Percentiles rank a stretch among this genome's conserved stretches.
phyloP scores from a whole-genome alignment of 2,113 vertebrate species.

The Poecilia latipinna region DNA sequence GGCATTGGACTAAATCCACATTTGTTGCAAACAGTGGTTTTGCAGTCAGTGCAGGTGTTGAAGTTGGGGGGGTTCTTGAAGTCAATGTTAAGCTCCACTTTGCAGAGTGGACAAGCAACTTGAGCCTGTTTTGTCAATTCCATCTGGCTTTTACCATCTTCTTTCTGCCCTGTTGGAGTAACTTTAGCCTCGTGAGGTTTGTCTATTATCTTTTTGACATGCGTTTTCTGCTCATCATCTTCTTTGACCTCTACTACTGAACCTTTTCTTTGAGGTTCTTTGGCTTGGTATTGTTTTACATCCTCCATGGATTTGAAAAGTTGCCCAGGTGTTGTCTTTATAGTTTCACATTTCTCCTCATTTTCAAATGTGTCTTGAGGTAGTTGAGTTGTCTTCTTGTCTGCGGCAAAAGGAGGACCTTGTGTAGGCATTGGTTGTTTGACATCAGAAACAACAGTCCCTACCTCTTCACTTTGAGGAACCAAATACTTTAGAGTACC shows the following conservation, averaged over 20 bases:
- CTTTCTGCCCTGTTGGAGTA: conserved; percentile 44
- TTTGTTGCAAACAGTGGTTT: conserved; percentile 88
- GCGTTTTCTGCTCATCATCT: conserved; percentile 34
- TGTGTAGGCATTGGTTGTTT: conserved; percentile 21
- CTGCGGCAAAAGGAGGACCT: conserved; percentile 6
- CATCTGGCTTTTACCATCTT: conserved; percentile 19
- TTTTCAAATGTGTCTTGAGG: conserved; percentile 23
- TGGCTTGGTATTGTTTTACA: conserved; percentile 46
- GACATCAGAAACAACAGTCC: conserved; percentile 8
- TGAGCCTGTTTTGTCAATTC: conserved; percentile 45
- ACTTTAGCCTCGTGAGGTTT: conserved; percentile 66
- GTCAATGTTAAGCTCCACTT: conserved; percentile 85
- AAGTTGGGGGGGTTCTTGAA: conserved; percentile 86
- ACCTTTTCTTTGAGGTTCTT: conserved; percentile 46
- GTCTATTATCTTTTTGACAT: conserved; percentile 57
- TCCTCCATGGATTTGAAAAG: conserved; percentile 24
- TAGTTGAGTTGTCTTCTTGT: conserved; percentile 23
- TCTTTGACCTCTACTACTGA: conserved; percentile 37
- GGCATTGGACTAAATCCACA: conserved; percentile 95
- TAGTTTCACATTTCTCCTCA: conserved; percentile 14
- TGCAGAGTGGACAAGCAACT: conserved; percentile 88
- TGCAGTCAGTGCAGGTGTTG: conserved; percentile 91
- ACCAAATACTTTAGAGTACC: conserved; percentile 8
- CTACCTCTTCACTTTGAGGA: conserved; percentile 48
- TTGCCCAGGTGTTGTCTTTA: conserved; percentile 37